Conservation (phyloP, 2,113 vertebrate species). For the Martes martes region DNA sequence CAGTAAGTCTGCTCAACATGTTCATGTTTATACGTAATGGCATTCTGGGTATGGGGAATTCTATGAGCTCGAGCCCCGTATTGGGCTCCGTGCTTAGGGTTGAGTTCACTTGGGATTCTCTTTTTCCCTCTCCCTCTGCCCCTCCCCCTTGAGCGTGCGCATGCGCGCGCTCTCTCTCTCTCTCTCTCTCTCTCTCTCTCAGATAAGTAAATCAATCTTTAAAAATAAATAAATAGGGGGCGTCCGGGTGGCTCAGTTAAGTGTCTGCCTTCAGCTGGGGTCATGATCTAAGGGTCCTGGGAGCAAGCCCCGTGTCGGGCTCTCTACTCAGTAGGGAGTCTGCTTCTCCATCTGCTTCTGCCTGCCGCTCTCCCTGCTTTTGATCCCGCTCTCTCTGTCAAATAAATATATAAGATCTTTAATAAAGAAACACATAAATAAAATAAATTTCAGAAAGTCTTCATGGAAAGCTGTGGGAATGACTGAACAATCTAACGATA, state of each 20-base stretch:
- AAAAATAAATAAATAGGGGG: too few relatives aligned
- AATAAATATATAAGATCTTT: neutral
- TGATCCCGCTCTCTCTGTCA: neutral
- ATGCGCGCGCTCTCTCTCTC: too few relatives aligned
- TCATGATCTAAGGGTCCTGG: neutral
- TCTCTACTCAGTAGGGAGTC: neutral
- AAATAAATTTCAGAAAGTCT: neutral
- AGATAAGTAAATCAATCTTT: too few relatives aligned
- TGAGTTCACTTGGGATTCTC: too few relatives aligned
- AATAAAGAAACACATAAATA: neutral
- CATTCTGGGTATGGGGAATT: neutral
- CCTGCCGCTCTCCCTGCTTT: neutral
- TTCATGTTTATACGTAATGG: neutral
- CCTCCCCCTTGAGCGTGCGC: too few relatives aligned
- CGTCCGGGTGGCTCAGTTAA: neutral
- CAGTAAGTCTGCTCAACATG: neutral
- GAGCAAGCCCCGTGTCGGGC: neutral
- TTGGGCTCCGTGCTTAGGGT: too few relatives aligned
- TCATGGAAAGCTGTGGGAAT: neutral
- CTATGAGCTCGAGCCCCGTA: too few relatives aligned
- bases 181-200: too few relatives aligned
- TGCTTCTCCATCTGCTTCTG: neutral
- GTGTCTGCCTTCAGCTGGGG: neutral
- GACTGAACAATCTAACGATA: neutral
- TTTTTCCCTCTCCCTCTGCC: too few relatives aligned